Evolutionary conservation across 2,113 vertebrate genomes (phyloP).

Genomic region (Sporophila hypoxantha): DNA sequence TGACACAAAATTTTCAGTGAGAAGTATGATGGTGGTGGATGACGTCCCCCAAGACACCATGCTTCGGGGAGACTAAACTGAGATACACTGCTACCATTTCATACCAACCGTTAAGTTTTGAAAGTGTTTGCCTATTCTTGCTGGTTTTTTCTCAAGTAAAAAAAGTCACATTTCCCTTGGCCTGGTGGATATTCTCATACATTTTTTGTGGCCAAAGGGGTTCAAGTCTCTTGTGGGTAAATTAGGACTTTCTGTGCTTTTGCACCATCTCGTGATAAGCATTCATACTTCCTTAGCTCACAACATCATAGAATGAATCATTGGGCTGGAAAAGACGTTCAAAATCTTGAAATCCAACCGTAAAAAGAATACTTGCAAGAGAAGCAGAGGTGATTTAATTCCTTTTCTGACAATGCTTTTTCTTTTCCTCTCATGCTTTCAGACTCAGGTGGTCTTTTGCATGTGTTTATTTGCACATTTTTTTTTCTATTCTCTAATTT

Average conservation of each 20-base stretch:
- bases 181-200: slow-evolving; percentile 3
- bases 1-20: not conserved
- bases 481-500: not conserved
- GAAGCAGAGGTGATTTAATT: not conserved
- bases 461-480: accelerated
- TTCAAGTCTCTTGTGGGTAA: not conserved
- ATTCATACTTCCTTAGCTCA: not conserved
- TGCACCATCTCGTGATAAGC: slow-evolving; percentile 59
- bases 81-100: not conserved
- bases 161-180: not conserved
- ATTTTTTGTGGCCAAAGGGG: not conserved
- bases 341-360: accelerated
- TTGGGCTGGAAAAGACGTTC: not conserved
- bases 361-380: not conserved
- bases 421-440: not conserved
- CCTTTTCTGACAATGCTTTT: not conserved
- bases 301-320: accelerated
- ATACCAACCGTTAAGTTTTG: not conserved
- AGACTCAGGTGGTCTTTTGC: not conserved
- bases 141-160: not conserved
- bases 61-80: accelerated
- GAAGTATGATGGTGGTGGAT: not conserved
- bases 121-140: not conserved
- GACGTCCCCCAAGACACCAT: too few species aligned
- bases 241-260: slow-evolving; percentile 4